phyloP scores from a whole-genome alignment of 2,888 invertebrate genomes.

The Cryptus armator region DNA sequence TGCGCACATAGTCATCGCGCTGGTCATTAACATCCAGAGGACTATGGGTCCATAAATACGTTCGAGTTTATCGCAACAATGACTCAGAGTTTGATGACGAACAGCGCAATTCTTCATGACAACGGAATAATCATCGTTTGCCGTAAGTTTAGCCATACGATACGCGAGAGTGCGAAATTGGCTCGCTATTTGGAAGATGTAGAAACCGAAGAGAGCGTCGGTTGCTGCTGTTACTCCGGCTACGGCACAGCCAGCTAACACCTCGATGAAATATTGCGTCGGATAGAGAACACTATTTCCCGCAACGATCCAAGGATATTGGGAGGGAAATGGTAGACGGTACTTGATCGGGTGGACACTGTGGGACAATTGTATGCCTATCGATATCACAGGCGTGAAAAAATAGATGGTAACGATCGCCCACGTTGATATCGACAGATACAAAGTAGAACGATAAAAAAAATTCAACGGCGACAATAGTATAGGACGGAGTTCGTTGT shows the following conservation, averaged over 20 bases:
- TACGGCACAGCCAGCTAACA: constrained; percentile 42
- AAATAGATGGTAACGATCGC: constrained; percentile 46
- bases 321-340: constrained; percentile 63
- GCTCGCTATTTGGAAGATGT: constrained; percentile 74
- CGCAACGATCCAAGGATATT: constrained; percentile 70
- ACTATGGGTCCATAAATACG: constrained; percentile 72
- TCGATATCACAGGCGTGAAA: constrained; percentile 61
- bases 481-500: constrained; percentile 28
- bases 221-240: constrained; percentile 67
- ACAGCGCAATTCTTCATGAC: constrained; percentile 63
- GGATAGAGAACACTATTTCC: constrained; percentile 65
- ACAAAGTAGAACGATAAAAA: constrained; percentile 51
- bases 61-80: constrained; percentile 68
- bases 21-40: constrained; percentile 71
- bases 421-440: constrained; percentile 39
- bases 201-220: constrained; percentile 73
- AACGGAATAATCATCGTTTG: constrained; percentile 41
- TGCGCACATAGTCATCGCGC: constrained; percentile 73
- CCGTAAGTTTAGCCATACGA: constrained; percentile 54
- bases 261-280: constrained; percentile 67
- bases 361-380: constrained; percentile 54
- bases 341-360: constrained; percentile 60
- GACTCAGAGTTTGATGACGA: constrained; percentile 66
- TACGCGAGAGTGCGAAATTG: constrained; percentile 67
- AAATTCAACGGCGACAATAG: constrained; percentile 38